Base-by-base conservation (phyloP, 1,140 invertebrate species). In the Diachasma alloeum region DNA sequence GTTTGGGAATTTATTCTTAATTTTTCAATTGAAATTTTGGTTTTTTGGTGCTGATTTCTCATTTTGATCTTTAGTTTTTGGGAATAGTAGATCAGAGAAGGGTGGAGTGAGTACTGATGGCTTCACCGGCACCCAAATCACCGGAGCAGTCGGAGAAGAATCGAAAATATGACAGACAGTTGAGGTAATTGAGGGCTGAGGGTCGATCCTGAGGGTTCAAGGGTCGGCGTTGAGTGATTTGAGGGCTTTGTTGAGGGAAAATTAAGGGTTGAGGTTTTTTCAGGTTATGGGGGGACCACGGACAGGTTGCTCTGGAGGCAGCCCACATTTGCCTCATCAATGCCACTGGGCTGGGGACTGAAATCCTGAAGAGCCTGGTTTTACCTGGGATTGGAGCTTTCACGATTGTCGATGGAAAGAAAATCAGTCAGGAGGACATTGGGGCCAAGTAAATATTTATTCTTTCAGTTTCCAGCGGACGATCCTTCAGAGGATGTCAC, bases 211-310 rank as follows among this genome's bases (percentile, higher is more conserved):
- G 26, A 68, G 63, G 72, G 78, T 77, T 76, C 8, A 22, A 24
- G 26, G 37, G 36, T 8, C 37, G 0, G 63, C 31, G 19, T 56
- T 17, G 13, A 71, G 74, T 71, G 44, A 70, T 6, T 70, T 44
- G 39, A 22, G 42, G 17, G 6, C 31, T 53, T 53, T 6, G 15
- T 8, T 15, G 13, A 4, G 15, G 2, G 15, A 53, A 2, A 6
- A 53, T 53, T 46, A 11, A 53, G 15, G 53, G 15, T 72, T 19
- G 8, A 10, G 5, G 48, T 67, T 31, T 39, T 87, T 87, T 59
- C 80, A 94, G 97, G 87, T 91, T 99, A 82, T 99, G 98, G 98
- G 98, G 98, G 75, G 98, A 99, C 87, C 96, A 99, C 91, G 98
- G 98, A 0, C 98, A 99, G 90, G 87, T 91, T 75, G 91, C 94